Evolutionary conservation across 2,113 vertebrate genomes (phyloP), one percentile per base, ranked within the genome.

Genomic region (Tonatia bakeri): DNA sequence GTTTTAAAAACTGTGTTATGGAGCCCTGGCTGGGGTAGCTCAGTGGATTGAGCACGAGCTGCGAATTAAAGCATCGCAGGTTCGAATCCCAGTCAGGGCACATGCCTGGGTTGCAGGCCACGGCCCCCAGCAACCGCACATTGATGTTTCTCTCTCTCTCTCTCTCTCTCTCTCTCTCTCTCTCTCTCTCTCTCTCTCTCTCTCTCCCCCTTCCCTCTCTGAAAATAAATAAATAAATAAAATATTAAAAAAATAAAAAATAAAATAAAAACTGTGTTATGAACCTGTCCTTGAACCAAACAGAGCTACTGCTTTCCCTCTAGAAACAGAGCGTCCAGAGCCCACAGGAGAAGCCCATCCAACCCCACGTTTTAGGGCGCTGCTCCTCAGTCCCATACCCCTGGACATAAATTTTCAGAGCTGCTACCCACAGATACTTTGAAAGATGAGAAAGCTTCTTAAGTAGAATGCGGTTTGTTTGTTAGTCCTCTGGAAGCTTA

Each of bases 1-100:
- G 56, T 90, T 93, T 91, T 90, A 84, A 87, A 83, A 81, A 67
- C 20, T n/a, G n/a, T n/a, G n/a, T n/a, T n/a, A n/a, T n/a, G n/a
- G n/a, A n/a, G n/a, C n/a, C n/a, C n/a, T n/a, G n/a, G n/a, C n/a
- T n/a, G n/a, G n/a, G n/a, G n/a, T n/a, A n/a, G n/a, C n/a, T n/a
- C n/a, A n/a, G n/a, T n/a, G n/a, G n/a, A n/a, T n/a, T n/a, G n/a
- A n/a, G n/a, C n/a, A n/a, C n/a, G n/a, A n/a, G n/a, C n/a, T n/a
- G n/a, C n/a, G n/a, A n/a, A n/a, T n/a, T n/a, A n/a, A n/a, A n/a
- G n/a, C n/a, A n/a, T n/a, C n/a, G n/a, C n/a, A n/a, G n/a, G n/a
- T n/a, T n/a, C n/a, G n/a, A n/a, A n/a, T n/a, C n/a, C n/a, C n/a
- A n/a, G n/a, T n/a, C n/a, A n/a, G n/a, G n/a, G n/a, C n/a, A n/a